Base-by-base conservation (phyloP, 2,888 invertebrate species). In the Lithophane socia region DNA sequence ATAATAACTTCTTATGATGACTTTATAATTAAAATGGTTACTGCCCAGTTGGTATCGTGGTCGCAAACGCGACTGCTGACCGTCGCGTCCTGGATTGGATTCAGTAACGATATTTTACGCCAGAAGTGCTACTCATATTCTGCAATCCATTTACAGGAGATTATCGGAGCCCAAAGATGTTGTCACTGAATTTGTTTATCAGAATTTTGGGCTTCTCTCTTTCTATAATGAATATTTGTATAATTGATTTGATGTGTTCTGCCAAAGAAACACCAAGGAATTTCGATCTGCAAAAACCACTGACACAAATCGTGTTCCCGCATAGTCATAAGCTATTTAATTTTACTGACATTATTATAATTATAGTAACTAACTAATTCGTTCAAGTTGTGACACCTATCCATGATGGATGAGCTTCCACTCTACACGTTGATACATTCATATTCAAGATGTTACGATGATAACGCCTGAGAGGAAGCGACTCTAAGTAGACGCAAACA, bases 381-480 rank as follows among this genome's bases (percentile, higher is more conserved):
- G 85, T 81, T 84, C 78, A 67, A 73, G 76, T 81, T 75, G 58
- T 67, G 77, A 79, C 77, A 86, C 58, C 61, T 56, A 61, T 75
- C 63, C 63, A 56, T 87, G 85, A 84, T 86, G 68, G 75, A 86
- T 85, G 84, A 75, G 85, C 71, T 60, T 58, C 56, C 52, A 72
- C 67, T 64, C 49, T 54, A 10, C 60, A 49, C 21, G 65, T 74
- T 54, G 37, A 83, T 74, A 74, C 44, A 73, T 77, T 67, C 56
- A 68, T 76, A 73, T 66, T 73, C 58, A 73, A 75, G 70, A 84
- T 81, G 66, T 65, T 68, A 44, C 42, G 12, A 58, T 56, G 67
- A 82, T 81, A 79, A 73, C 12, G 18, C 3, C n/a, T 61, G 37
- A 18, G 54, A 54, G 54, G 63, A 60, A 74, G 63, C 47, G 18